A percentile compares a stretch with the other conserved stretches of the same genome.
phyloP scores from a whole-genome alignment of 2,797 vertebrate species.

The Falco columbarius region DNA sequence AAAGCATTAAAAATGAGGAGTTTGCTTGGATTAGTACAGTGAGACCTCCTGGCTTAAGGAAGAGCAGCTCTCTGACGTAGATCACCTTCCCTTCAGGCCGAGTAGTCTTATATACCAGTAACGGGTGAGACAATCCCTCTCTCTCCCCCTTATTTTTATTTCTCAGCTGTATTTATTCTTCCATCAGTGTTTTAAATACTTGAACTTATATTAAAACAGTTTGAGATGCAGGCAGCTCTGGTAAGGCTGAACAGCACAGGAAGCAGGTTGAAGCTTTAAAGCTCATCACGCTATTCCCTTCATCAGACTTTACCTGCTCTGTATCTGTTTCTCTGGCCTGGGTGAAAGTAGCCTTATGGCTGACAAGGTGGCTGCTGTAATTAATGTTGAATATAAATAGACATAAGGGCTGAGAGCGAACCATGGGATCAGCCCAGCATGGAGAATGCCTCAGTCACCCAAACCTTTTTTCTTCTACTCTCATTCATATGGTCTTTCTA shows the following conservation, averaged over 20 bases:
- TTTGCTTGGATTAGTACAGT: not conserved
- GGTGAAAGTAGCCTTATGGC: not conserved
- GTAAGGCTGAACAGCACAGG: not conserved
- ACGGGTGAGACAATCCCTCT: not conserved
- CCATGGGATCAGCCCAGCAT: not conserved
- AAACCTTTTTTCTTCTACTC: not conserved
- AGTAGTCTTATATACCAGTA: not conserved
- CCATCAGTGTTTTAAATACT: not conserved
- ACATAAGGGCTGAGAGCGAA: not conserved
- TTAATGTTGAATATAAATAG: not conserved
- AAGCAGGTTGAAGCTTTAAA: not conserved
- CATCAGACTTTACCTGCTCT: not conserved
- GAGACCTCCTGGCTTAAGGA: not conserved
- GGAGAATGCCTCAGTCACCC: not conserved
- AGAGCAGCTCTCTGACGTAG: not conserved
- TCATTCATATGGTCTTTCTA: not conserved
- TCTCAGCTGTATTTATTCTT: not conserved
- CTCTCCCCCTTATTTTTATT: not conserved
- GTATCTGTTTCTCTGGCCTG: not conserved
- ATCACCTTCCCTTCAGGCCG: not conserved
- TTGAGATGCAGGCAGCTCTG: not conserved
- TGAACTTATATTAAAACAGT: not conserved
- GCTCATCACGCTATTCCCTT: not conserved
- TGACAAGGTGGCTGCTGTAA: not conserved
- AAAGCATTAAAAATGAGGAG: not conserved